Base-by-base conservation (phyloP, 2,113 vertebrate genomes). In the Periophthalmodon schlosseri region DNA sequence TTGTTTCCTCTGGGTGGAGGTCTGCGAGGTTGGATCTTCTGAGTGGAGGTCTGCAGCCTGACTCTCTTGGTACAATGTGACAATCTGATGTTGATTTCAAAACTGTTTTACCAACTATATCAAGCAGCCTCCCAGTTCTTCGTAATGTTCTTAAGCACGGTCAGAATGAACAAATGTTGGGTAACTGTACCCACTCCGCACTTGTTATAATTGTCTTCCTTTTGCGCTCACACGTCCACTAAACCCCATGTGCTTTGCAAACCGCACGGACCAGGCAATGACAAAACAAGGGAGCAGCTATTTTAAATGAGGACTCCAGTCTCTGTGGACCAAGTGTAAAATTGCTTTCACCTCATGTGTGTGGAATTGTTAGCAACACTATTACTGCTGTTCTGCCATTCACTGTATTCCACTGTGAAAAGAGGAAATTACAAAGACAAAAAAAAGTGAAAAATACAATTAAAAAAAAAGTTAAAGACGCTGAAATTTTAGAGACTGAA, bases 311-410 rank as follows among this genome's bases (percentile, higher is more conserved):
- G 82, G 89, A 85, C 88, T 73, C 47, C 44, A 65, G 86, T 91
- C 87, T 91, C 90, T 86, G 72, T 56, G 84, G 90, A 78, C 78
- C 74, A 70, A 81, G 86, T 87, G 78, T 85, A 91, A 93, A 93
- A 93, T 74, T 91, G 89, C 88, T 91, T 92, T 92, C 79, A 87
- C 86, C 89, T 87, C 78, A 60, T 83, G 74, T 69, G 79, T 84
- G 81, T 76, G 91, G 87, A 88, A 86, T 80, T 24, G 73, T 71
- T 84, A 80, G 76, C 84, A 84, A 74, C 87, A 85, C 81, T 81
- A 89, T 88, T 90, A 78, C 68, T 69, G 75, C 52, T 56, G 79
- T 80, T 83, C 77, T 77, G 76, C 75, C 66, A 69, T 69, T 63
- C 75, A 82, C 76, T 68, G 44, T 75, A 69, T 82, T 86, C 76